Conservation (phyloP, 2,888 invertebrate genomes). For the Meliscaeva auricollis region DNA sequence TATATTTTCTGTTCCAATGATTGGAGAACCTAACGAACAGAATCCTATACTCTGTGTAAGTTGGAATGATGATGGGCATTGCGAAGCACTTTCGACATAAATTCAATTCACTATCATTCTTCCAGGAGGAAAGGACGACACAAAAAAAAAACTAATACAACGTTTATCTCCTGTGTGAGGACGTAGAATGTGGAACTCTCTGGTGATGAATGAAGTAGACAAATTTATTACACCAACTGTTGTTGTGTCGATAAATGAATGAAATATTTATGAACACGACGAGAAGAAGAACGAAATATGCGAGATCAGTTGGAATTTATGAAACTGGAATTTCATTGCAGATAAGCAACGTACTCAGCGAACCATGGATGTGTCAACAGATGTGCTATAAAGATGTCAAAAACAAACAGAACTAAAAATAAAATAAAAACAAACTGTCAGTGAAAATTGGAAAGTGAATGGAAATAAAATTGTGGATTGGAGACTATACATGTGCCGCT, state of each 20-base stretch:
- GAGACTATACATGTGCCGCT: no score
- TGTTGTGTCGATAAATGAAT: slow-evolving; percentile 42
- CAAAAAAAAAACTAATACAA: background rate
- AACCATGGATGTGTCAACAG: slow-evolving; percentile 14
- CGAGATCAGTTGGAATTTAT: slow-evolving; percentile 6
- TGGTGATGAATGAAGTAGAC: slow-evolving; percentile 13
- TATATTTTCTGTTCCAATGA: slow-evolving; percentile 1
- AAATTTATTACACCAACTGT: slow-evolving; percentile 43
- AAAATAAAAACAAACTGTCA: background rate
- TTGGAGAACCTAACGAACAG: slow-evolving; percentile 7
- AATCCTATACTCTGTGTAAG: background rate
- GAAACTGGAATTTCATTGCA: background rate
- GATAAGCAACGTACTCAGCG: background rate
- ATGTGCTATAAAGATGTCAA: slow-evolving; percentile 15
- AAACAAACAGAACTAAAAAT: slow-evolving; percentile 7
- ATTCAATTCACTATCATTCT: slow-evolving; percentile 17
- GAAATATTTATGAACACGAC: slow-evolving; percentile 40
- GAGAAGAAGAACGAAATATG: slow-evolving; percentile 1
- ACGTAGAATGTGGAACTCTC: background rate
- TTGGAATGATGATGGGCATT: background rate
- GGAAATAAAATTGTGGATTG: no score
- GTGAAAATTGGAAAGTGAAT: no score
- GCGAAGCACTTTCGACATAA: slow-evolving; percentile 1
- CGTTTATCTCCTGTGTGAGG: background rate
- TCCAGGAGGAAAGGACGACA: background rate